Evolutionary conservation across 2,113 vertebrate genomes (phyloP), one percentile per base, ranked within the genome.

Genomic region (Clupea harengus): DNA sequence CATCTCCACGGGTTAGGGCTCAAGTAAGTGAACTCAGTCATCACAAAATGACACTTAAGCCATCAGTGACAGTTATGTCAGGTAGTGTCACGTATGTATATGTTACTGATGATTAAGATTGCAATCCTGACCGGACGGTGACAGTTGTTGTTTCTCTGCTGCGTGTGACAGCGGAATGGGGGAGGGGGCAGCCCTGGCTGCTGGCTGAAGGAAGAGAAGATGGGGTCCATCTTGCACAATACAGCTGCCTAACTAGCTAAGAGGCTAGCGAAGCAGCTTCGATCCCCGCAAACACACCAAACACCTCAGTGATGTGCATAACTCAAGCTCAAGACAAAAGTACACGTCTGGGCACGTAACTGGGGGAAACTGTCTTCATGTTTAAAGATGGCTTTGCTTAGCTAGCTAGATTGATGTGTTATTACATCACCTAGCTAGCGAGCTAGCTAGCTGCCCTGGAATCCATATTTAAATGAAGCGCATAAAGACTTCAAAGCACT

Each of bases 1-100:
- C 98, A 99, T 95, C 96, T 99, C 85, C 97, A 99, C 89, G 97
- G 98, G 89, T 94, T 99, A 86, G 98, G 98, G 92, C 96, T 99
- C 87, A 98, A 98, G 98, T 99, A 97, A 98, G 98, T 98, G 81
- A 78, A 39, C 72, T 39, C 39, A 39, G 64, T 44, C 72, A 39
- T 78, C 72, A 78, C 72, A 78, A 32, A 78, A 78, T 78, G 15
- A 78, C 28, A 78, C 72, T 78, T 17, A 17, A 39, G 4, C 0
- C 13, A 78, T 39, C 28, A 32, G 11, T 39, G 39, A 39, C 39
- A 39, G 39, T 39, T 39, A 39, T 39, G 39, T 17, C 32, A 78
- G 10, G 28, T 78, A 78, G 72, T 78, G 72, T 78, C 72, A 78
- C 5, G 28, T 32, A 13, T 32, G 28, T 22, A 60, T 22, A 18